Evolutionary conservation across 2,797 vertebrate genomes (phyloP).

Genomic region (Malacoctenus gilli): DNA sequence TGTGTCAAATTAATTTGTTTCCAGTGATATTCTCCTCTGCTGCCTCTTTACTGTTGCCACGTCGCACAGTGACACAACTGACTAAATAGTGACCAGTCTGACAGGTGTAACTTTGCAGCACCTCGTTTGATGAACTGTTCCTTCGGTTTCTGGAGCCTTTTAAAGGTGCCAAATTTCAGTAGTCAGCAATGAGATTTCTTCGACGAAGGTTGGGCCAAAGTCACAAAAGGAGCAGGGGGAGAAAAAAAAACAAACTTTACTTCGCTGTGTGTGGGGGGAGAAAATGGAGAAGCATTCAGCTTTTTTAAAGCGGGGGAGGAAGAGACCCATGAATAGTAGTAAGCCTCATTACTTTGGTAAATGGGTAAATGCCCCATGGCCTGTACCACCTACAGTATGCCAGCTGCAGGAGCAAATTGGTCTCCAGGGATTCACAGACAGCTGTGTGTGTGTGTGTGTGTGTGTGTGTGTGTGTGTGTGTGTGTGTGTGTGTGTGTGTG

Average conservation of each 20-base stretch:
- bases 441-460: conserved; percentile 42
- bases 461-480: conserved; percentile 19
- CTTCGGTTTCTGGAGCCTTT: conserved; percentile 18
- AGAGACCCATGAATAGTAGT: conserved; percentile 72
- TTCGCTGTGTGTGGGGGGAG: conserved; percentile 40
- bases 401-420: conserved; percentile 76
- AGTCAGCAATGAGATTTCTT: conserved; percentile 25
- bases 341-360: conserved; percentile 77
- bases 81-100: background rate
- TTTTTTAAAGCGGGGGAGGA: conserved; percentile 48
- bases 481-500: conserved; percentile 34
- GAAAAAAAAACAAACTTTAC: conserved; percentile 35
- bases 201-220: conserved; percentile 43
- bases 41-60: background rate
- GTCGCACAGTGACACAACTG: conserved; percentile 7
- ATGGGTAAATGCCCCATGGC: conserved; percentile 79
- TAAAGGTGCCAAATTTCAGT: conserved; percentile 36
- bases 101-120: conserved; percentile 12
- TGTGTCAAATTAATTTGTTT: conserved; percentile 9
- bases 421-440: conserved; percentile 68
- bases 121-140: conserved; percentile 14
- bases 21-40: conserved; percentile 12
- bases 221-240: conserved; percentile 13
- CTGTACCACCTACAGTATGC: conserved; percentile 72
- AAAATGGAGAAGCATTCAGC: conserved; percentile 39